phyloP scores from a whole-genome alignment of 2,113 vertebrate species.

The Narcine bancroftii region DNA sequence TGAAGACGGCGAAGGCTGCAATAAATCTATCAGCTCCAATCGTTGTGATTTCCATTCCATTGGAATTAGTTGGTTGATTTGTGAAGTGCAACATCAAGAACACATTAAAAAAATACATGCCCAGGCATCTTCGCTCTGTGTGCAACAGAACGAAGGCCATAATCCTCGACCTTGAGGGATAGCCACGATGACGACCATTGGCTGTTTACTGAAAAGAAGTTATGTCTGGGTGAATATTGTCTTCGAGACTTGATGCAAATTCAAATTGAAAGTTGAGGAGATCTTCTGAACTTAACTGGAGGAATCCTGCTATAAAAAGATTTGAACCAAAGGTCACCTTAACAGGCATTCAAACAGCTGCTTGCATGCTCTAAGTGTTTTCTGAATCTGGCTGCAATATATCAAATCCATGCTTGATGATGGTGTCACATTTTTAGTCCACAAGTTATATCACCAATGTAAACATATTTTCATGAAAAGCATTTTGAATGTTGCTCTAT shows the following conservation, averaged over 20 bases:
- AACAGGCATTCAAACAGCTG: neutral
- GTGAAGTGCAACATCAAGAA: too few species aligned
- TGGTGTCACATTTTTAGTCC: neutral
- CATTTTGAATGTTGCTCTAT: neutral
- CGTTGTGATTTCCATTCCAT: too few species aligned
- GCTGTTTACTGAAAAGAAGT: neutral
- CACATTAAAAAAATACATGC: too few species aligned
- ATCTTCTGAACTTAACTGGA: neutral
- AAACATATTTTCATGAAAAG: neutral
- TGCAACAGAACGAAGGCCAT: too few species aligned
- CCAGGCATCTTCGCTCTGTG: too few species aligned
- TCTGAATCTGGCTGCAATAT: neutral
- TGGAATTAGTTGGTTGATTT: too few species aligned
- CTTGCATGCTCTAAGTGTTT: neutral
- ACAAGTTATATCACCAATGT: neutral
- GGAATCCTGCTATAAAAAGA: neutral
- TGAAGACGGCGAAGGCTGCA: too few species aligned
- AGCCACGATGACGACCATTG: too few species aligned
- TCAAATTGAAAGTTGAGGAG: neutral
- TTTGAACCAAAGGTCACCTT: neutral
- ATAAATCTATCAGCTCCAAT: too few species aligned
- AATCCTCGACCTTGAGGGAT: too few species aligned
- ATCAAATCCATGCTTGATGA: neutral
- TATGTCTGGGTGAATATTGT: neutral
- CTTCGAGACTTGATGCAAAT: neutral